Evolutionary conservation across 2,797 vertebrate genomes (phyloP), one percentile per base, ranked within the genome.

Genomic region (Delichon dasypus): DNA sequence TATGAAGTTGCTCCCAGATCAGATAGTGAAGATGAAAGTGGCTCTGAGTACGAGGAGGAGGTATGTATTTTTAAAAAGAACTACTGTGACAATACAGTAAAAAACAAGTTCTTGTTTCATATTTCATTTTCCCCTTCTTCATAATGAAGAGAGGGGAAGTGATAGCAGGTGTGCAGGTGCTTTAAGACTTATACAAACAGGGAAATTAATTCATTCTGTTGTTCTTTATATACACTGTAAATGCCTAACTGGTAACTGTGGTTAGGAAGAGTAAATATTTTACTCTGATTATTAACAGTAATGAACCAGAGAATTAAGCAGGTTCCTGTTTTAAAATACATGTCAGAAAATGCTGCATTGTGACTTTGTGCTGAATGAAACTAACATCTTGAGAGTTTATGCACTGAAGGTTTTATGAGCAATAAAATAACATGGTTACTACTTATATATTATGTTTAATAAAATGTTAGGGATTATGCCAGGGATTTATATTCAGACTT

Each of bases 1-100:
- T 99, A 99, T 74, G 99, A 99, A 98, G 99, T 99, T 40, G 99
- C 99, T 25, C 99, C 99, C 5, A 98, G 99, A 87, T 99, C 99
- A 34, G 99, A 99, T 97, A 99, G 99, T 71, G 99, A 99, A 97
- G 98, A 97, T 27, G 99, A 99, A 96, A 99, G 99, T 71, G 98
- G 98, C 82, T 99, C 99, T 12, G 99, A 99, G 88, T 99, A 98
- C 91, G 99, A 99, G 86, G 99, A 99, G 34, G 99, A 99, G 98
- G 99, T 99, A 96, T 74, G 98, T 97, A 6, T 71, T 23, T 91
- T 79, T 40, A 20, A 82, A 88, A 82, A 57, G 11, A 94, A 76
- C 16, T 10, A 29, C 7, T 34, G 1, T 66, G 40, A 26, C 19
- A 65, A 29, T 67, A 13, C 15, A 38, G 20, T 80, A 55, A 74